A percentile compares a stretch with the other conserved stretches of the same genome.
Evolutionary conservation across 2,113 vertebrate species (phyloP).

Genomic region (Erythrolamprus reginae): DNA sequence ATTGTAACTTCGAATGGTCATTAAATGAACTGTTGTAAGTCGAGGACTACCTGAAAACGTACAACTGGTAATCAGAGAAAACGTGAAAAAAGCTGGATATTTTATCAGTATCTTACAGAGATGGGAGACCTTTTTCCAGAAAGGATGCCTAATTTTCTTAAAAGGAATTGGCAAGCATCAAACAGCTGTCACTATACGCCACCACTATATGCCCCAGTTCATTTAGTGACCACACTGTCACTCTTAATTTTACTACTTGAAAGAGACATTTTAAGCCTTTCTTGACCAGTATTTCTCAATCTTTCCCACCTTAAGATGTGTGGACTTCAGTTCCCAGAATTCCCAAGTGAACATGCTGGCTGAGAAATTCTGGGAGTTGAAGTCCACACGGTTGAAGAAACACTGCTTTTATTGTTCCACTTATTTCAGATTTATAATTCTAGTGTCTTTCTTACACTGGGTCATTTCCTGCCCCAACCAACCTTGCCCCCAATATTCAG

Average conservation of each 20-base stretch:
- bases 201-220: not conserved
- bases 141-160: too few species aligned
- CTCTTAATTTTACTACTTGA: not conserved
- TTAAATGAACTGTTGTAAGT: too few species aligned
- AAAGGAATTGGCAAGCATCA: not conserved
- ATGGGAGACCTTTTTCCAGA: not conserved
- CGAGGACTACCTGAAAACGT: too few species aligned
- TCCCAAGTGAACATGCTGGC: not conserved
- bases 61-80: not conserved
- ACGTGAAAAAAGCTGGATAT: not conserved
- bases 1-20: too few species aligned
- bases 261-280: not conserved
- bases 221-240: not conserved
- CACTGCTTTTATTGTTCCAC: not conserved
- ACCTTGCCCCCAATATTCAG: not conserved
- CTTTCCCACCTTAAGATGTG: not conserved
- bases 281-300: not conserved
- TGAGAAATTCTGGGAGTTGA: not conserved
- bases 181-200: not conserved
- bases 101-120: not conserved
- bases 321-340: not conserved
- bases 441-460: not conserved
- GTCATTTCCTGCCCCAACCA: not conserved
- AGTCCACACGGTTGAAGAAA: not conserved
- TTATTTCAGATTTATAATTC: not conserved